phyloP scores from a whole-genome alignment of 2,888 invertebrate species.

The Cloeon dipterum region DNA sequence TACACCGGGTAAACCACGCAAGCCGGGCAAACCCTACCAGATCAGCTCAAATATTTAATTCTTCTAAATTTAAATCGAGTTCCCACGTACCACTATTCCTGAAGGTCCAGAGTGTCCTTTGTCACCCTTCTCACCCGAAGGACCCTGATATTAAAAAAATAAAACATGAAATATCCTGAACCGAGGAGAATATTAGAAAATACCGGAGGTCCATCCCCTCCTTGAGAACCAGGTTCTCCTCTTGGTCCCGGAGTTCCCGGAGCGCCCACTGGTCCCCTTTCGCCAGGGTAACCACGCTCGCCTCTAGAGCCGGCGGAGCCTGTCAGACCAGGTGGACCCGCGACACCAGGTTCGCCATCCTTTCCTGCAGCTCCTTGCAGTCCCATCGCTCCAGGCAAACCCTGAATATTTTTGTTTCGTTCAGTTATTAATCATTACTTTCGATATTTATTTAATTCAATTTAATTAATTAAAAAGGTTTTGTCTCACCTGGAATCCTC shows the following conservation, averaged over 20 bases:
- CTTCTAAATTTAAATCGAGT: not conserved
- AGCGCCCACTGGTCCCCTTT: conserved; percentile 42
- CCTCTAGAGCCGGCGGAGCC: conserved; percentile 24
- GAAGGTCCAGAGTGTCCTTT: conserved; percentile 48
- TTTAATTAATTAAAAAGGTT: too few species aligned
- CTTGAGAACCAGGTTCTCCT: conserved; percentile 40
- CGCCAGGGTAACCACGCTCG: conserved; percentile 48
- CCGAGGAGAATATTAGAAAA: not conserved
- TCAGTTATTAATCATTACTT: too few species aligned
- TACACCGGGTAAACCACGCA: conserved; percentile 37
- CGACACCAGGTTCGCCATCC: conserved; percentile 50
- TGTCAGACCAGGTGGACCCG: conserved; percentile 29
- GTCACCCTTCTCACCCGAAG: conserved; percentile 36
- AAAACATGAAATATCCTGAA: too few species aligned
- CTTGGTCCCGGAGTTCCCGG: conserved; percentile 38
- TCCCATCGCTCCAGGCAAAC: conserved; percentile 50
- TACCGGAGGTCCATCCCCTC: conserved; percentile 43
- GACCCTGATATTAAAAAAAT: conserved; percentile 26
- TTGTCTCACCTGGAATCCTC: conserved; percentile 62
- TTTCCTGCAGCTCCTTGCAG: conserved; percentile 53
- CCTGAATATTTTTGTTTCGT: too few species aligned
- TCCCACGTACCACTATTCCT: conserved; percentile 29
- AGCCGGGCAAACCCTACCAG: conserved; percentile 36
- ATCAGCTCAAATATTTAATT: not conserved
- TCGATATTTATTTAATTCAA: too few species aligned